phyloP scores from a whole-genome alignment of 2,797 vertebrate genomes.

The Ptychobarbus kaznakovi region DNA sequence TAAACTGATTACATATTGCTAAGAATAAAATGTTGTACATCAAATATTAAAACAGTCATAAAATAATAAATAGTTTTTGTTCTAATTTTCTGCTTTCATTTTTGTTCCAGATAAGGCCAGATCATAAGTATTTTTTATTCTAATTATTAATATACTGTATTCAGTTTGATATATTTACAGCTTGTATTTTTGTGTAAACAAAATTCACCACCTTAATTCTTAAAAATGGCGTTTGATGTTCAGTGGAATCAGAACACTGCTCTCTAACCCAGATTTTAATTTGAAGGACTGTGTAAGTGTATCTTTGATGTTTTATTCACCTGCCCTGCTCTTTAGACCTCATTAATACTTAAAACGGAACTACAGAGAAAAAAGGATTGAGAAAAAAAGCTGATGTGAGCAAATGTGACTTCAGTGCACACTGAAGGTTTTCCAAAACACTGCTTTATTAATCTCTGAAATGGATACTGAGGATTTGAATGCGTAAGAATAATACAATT shows the following conservation, averaged over 20 bases:
- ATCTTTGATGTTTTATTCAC: slow-evolving; percentile 63
- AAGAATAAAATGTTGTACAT: not conserved
- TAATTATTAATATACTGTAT: slow-evolving; percentile 9
- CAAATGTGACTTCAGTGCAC: slow-evolving; percentile 27
- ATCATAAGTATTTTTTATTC: not conserved
- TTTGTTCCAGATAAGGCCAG: not conserved
- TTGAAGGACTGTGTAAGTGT: slow-evolving; percentile 45
- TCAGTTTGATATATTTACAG: not conserved
- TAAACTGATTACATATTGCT: not conserved
- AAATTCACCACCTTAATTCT: slow-evolving; percentile 17
- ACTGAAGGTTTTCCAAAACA: slow-evolving; percentile 8
- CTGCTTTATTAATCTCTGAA: slow-evolving; percentile 8
- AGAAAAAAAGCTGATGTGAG: slow-evolving; percentile 34
- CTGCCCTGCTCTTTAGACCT: slow-evolving; percentile 53
- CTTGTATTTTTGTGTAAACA: slow-evolving; percentile 23
- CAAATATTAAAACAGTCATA: slow-evolving; percentile 22
- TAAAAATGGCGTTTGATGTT: slow-evolving; percentile 51
- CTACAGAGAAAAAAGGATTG: slow-evolving; percentile 26
- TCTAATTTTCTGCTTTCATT: not conserved
- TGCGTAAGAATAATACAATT: slow-evolving; percentile 13
- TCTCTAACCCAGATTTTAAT: slow-evolving; percentile 50
- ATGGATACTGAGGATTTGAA: not conserved
- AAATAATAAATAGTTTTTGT: slow-evolving; percentile 14
- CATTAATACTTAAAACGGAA: slow-evolving; percentile 54
- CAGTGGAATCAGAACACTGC: slow-evolving; percentile 43